Percentiles rank a stretch among this genome's conserved stretches.
Evolutionary conservation across 2,113 vertebrate species (phyloP).

Genomic region (Blennius ocellaris): DNA sequence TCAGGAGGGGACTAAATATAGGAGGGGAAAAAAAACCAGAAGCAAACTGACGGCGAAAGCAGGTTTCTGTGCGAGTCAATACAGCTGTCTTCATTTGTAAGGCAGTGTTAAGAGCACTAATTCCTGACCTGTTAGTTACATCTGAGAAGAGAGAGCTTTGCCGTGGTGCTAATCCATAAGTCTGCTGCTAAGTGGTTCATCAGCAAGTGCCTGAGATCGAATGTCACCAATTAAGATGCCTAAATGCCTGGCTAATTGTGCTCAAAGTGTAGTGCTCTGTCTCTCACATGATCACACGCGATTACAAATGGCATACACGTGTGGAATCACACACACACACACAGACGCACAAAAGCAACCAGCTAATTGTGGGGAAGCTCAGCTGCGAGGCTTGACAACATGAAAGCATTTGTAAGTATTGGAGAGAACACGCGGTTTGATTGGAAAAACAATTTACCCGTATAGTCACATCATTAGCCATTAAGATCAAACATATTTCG

Average conservation of each 20-base stretch:
- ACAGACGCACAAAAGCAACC: conserved; percentile 26
- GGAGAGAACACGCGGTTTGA: conserved; percentile 55
- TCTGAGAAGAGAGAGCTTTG: conserved; percentile 75
- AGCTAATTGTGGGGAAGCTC: conserved; percentile 50
- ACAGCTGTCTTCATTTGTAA: conserved; percentile 77
- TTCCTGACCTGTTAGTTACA: conserved; percentile 83
- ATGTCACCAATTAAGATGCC: conserved; percentile 86
- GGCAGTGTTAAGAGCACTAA: conserved; percentile 78
- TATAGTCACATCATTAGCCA: conserved; percentile 54
- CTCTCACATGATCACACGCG: conserved; percentile 70
- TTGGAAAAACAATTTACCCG: conserved; percentile 75
- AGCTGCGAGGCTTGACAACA: conserved; percentile 45
- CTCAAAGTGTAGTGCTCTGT: conserved; percentile 75
- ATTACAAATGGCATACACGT: conserved; percentile 55
- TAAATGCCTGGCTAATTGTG: conserved; percentile 86
- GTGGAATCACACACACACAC: conserved; percentile 24
- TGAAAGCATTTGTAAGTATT: conserved; percentile 54
- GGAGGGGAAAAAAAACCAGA: background rate
- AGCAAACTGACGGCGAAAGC: conserved; percentile 49
- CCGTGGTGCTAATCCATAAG: conserved; percentile 82
- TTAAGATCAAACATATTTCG: conserved; percentile 64
- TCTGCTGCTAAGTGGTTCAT: conserved; percentile 83
- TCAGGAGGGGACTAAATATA: conserved; percentile 24
- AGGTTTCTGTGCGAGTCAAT: conserved; percentile 62
- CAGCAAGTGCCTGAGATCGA: conserved; percentile 80